Evolutionary conservation across 2,797 vertebrate species (phyloP).

Genomic region (Chloroceryle inda): DNA sequence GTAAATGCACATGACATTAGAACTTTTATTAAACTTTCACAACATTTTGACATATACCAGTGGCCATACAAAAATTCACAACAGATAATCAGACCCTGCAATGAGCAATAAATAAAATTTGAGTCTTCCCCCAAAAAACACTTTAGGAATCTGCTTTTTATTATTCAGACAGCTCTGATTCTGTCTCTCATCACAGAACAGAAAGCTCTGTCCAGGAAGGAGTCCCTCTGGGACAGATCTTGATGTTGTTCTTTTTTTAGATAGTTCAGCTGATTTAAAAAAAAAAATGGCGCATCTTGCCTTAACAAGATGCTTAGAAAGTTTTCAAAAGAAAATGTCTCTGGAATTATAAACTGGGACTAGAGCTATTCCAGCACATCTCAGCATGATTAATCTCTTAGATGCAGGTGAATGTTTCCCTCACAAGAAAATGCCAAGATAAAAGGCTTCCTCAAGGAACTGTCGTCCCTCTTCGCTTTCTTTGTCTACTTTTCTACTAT

Average conservation of each 20-base stretch:
- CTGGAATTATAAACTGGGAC: neutral
- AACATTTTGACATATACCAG: neutral
- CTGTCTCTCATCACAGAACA: constrained; percentile 20
- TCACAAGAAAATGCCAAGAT: neutral
- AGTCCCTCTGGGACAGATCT: neutral
- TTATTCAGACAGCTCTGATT: constrained; percentile 25
- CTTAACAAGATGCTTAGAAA: neutral
- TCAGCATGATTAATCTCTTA: neutral
- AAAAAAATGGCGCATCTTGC: neutral
- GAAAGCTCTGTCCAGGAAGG: neutral
- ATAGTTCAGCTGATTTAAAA: neutral
- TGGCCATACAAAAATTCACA: constrained; percentile 7
- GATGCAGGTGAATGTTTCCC: neutral
- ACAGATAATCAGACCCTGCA: constrained; percentile 18
- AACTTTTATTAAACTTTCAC: constrained; percentile 28
- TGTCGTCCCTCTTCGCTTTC: neutral
- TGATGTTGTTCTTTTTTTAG: neutral
- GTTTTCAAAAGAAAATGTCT: neutral
- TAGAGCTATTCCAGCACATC: neutral
- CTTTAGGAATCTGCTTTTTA: constrained; percentile 10
- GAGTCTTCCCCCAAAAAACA: neutral
- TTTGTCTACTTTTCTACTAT: neutral
- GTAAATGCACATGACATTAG: neutral
- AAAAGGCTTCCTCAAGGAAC: neutral
- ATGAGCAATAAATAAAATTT: constrained; percentile 15